Evolutionary conservation across 2,888 invertebrate species (phyloP).

Genomic region (Timandra comae): DNA sequence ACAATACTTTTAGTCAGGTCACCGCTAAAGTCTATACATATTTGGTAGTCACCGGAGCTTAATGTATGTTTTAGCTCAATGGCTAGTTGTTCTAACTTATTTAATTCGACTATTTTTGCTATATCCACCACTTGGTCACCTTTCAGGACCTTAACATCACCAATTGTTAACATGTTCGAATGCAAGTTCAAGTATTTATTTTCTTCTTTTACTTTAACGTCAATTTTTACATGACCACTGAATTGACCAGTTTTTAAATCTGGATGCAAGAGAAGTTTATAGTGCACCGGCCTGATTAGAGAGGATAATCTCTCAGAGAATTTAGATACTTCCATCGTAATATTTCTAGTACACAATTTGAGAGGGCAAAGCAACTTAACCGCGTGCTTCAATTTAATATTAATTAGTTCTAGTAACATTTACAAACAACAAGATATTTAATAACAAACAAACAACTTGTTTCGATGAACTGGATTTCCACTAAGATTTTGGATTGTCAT

Average conservation of each 20-base stretch:
- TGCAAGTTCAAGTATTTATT: conserved; percentile 74
- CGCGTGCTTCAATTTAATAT: conserved; percentile 28
- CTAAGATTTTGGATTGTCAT: too few species aligned
- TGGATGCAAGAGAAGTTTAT: conserved; percentile 49
- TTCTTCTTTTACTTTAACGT: conserved; percentile 48
- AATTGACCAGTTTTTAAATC: conserved; percentile 45
- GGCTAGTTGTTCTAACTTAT: conserved; percentile 49
- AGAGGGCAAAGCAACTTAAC: conserved; percentile 7
- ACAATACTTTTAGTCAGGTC: conserved; percentile 80
- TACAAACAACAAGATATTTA: too few species aligned
- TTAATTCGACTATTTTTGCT: conserved; percentile 42
- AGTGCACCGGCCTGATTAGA: conserved; percentile 49
- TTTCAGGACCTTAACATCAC: conserved; percentile 44
- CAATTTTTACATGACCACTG: conserved; percentile 50
- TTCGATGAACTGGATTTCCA: too few species aligned
- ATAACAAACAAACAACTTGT: too few species aligned
- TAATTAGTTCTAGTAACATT: conserved; percentile 7
- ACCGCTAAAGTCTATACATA: conserved; percentile 80
- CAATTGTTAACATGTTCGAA: conserved; percentile 75
- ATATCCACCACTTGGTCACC: conserved; percentile 35
- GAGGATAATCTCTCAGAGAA: conserved; percentile 45
- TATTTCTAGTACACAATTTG: too few species aligned
- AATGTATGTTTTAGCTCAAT: conserved; percentile 43
- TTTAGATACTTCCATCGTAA: neutral
- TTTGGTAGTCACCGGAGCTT: conserved; percentile 57